Evolutionary conservation across 2,797 vertebrate genomes (phyloP).

Genomic region (Pagetopsis macropterus): DNA sequence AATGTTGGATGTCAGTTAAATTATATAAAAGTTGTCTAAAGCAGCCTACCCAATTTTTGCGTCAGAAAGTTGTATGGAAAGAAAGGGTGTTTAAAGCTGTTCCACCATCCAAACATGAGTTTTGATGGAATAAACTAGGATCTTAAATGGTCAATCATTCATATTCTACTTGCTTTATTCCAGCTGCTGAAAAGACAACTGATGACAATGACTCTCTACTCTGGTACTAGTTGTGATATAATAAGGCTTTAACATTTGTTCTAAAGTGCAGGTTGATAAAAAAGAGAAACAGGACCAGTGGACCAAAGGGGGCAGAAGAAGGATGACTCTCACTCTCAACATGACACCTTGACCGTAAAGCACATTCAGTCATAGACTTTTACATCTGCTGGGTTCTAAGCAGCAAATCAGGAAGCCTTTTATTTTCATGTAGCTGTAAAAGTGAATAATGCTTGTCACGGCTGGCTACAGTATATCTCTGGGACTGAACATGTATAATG

Average conservation of each 20-base stretch:
- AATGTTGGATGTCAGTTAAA: neutral
- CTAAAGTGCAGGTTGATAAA: neutral
- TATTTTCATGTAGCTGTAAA: conserved; percentile 6
- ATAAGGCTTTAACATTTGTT: neutral
- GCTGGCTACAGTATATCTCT: neutral
- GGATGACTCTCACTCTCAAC: neutral
- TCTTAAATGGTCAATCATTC: too few species aligned
- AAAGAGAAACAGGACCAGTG: neutral
- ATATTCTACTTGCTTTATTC: neutral
- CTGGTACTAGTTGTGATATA: neutral
- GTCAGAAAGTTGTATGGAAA: neutral
- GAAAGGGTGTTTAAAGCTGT: neutral
- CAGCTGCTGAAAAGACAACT: neutral
- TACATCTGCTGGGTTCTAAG: neutral
- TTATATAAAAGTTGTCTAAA: neutral
- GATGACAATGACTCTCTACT: neutral
- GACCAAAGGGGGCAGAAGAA: neutral
- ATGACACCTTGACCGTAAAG: neutral
- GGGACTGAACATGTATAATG: conserved; percentile 2
- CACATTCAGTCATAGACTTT: neutral
- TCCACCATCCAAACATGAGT: neutral
- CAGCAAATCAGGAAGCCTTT: neutral
- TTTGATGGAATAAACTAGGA: neutral
- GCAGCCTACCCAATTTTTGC: neutral
- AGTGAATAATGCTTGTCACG: conserved; percentile 2